Evolutionary conservation across 2,888 invertebrate genomes (phyloP).

Genomic region (Metalampra italica): DNA sequence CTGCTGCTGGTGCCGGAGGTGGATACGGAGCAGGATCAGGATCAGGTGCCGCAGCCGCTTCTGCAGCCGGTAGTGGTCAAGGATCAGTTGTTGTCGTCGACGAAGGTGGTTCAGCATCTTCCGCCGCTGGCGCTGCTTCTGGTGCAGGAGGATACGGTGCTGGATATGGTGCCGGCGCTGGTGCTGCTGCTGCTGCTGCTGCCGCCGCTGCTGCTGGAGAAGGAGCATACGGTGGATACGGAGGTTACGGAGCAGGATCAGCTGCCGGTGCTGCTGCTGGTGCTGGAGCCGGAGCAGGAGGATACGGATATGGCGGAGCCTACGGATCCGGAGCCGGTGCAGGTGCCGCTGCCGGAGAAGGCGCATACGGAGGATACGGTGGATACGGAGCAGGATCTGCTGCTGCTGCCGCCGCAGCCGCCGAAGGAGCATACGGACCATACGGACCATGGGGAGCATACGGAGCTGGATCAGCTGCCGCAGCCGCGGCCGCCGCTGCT

Average conservation of each 20-base stretch:
- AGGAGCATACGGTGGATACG: neutral
- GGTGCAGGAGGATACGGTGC: slow-evolving; percentile 1
- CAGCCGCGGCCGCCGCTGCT: neutral
- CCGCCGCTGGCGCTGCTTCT: neutral
- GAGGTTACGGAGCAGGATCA: slow-evolving; percentile 2
- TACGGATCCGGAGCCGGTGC: too few species aligned
- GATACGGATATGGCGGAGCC: neutral
- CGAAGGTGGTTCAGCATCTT: neutral
- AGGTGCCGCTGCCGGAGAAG: neutral
- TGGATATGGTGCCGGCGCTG: neutral
- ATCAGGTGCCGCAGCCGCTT: neutral
- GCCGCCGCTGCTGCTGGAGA: neutral
- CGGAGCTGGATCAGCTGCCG: neutral
- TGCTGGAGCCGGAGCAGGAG: slow-evolving; percentile 7
- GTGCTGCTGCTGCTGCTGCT: neutral
- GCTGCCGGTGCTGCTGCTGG: slow-evolving; percentile 10
- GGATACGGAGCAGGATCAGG: neutral
- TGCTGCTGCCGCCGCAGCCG: too few species aligned
- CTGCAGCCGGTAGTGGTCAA: neutral
- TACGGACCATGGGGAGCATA: slow-evolving; percentile 4
- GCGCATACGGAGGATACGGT: neutral
- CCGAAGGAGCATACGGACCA: neutral
- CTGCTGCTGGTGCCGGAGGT: neutral
- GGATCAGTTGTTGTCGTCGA: neutral
- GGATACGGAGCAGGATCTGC: slow-evolving; percentile 1